Evolutionary conservation across 1,140 invertebrate species (phyloP).

Genomic region (Polypedilum pembai): DNA sequence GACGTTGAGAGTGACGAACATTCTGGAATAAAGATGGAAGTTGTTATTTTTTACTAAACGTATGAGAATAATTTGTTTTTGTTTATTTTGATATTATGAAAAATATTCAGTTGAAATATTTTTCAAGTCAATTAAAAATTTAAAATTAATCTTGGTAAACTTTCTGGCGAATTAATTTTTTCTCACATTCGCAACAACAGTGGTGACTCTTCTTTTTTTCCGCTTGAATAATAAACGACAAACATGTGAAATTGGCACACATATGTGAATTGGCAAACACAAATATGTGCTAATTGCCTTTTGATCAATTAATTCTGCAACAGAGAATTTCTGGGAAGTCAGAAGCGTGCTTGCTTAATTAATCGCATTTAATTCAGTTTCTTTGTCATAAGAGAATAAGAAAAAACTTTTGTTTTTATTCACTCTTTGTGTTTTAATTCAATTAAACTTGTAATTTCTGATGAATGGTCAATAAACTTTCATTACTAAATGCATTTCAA

Average conservation of each 20-base stretch:
- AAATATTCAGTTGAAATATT: no score
- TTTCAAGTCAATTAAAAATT: no score
- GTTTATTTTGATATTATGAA: no score
- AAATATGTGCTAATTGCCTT: background rate
- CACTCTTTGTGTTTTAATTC: background rate
- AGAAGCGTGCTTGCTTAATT: background rate
- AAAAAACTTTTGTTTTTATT: background rate
- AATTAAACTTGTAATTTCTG: background rate
- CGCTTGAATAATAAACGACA: slow-evolving; percentile 11
- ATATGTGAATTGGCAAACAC: background rate
- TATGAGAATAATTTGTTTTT: no score
- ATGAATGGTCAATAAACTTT: slow-evolving; percentile 12
- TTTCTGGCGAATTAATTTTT: no score
- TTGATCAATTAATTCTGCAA: background rate
- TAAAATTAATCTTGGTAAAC: no score
- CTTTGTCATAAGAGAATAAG: background rate
- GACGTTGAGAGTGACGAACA: background rate
- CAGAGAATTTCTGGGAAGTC: background rate
- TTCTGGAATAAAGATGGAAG: background rate
- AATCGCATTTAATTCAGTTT: background rate
- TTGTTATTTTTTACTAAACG: no score
- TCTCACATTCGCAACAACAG: background rate
- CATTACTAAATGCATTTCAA: background rate
- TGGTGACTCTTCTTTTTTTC: background rate
- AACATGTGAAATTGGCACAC: background rate